Base-by-base conservation (phyloP, 64 coral and sea anemone genomes). In the Montipora efflorescens region DNA sequence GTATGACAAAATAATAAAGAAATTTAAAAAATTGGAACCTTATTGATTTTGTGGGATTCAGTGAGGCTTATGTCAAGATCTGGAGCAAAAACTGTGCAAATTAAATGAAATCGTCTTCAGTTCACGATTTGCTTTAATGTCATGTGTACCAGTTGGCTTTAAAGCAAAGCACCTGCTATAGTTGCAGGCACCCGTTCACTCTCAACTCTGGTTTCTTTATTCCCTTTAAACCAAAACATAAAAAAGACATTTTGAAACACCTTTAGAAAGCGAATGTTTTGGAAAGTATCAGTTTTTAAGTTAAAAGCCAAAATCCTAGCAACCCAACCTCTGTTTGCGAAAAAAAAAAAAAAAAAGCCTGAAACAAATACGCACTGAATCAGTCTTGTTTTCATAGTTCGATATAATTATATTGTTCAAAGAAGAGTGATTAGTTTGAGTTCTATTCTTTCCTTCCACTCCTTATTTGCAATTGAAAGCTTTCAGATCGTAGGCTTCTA, bases 21-120 rank as follows among this genome's bases (percentile, higher is more conserved):
- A 71, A 86, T 51, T 4, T 14, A 11, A 44, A 71, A 50, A 86
- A 71, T 86, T 19, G 46, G 8, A 10, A 13, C 6, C 76, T 46
- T 86, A 71, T 71, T 86, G 82, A 70, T 8, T 86, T 86, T 53
- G 66, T 50, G 64, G 81, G 66, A 70, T 70, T 46, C 66, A 86
- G 70, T 70, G 21, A 49, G 16, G 62, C 66, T 84, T 23, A 72
- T 28, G 55, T 43, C 66, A 71, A 15, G 44, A 12, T 23, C 8
- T 19, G 22, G 67, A 45, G 19, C n/a, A 86, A 50, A 8, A 28
- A 18, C 8, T 70, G 16, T 22, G 46, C 15, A 16, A 22, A 86
- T 21, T 22, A 6, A 72, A 86, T 67, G 4, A 82, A 4, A 46
- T 44, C 66, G 66, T 86, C 68, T 86, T 59, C 47, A 86, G 22